Percentiles rank a stretch among this genome's conserved stretches.
These are phyloP conservation scores for Colostygia pectinataria DNA, from an alignment of 2,888 invertebrate species.

Conservation along the genomic window DNA sequence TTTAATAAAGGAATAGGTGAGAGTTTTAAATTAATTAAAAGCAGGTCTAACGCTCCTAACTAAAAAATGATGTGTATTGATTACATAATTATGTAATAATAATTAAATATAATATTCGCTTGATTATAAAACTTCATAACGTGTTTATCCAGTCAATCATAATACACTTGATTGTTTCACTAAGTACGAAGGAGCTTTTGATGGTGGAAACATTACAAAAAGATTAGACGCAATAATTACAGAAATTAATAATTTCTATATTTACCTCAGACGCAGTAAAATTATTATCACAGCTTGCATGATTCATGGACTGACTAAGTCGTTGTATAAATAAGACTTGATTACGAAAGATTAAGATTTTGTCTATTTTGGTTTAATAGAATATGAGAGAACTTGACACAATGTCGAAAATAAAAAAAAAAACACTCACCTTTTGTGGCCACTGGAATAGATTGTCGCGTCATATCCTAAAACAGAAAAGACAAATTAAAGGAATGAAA, in stretches of 20 bases:
- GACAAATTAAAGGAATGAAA: slow-evolving; percentile 40
- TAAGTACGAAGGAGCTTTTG: no score
- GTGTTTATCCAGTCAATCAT: no score
- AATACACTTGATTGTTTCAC: no score
- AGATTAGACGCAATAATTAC: not conserved
- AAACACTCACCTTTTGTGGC: slow-evolving; percentile 75
- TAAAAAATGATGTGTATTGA: no score
- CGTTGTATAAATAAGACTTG: slow-evolving; percentile 5
- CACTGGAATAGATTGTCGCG: slow-evolving; percentile 80
- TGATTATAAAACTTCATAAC: no score
- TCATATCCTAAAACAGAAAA: slow-evolving; percentile 80
- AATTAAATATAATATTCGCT: no score
- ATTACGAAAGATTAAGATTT: slow-evolving; percentile 3
- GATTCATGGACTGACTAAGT: slow-evolving; percentile 49
- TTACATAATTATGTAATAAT: no score
- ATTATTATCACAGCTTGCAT: slow-evolving; percentile 39
- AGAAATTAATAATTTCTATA: slow-evolving; percentile 26
- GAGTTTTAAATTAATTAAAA: no score
- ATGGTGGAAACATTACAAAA: no score
- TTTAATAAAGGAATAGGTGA: no score
- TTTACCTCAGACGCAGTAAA: slow-evolving; percentile 25
- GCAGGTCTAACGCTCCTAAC: no score
- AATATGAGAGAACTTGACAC: not conserved
- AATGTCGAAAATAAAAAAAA: slow-evolving; percentile 20
- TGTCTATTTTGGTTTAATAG: not conserved